Base-by-base conservation (phyloP, 2,113 vertebrate genomes). In the Indicator indicator region DNA sequence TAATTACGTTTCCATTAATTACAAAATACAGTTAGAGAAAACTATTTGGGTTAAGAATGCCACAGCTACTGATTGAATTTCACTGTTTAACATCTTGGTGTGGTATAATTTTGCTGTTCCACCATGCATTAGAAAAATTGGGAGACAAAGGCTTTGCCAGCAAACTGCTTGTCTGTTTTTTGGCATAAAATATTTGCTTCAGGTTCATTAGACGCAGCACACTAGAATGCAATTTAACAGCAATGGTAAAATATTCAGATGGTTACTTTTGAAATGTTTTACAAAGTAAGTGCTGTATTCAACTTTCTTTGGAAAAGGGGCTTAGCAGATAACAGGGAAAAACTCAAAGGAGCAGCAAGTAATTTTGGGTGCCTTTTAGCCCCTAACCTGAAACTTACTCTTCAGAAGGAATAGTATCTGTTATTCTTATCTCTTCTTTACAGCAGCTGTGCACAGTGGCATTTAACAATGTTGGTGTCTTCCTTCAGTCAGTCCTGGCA, bases 1-100 rank as follows among this genome's bases (percentile, higher is more conserved):
- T 48, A 42, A 94, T 94, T 86, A 42, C 12, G 42, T 87, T 95
- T 86, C 82, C 72, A 90, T 85, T 94, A 20, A 73, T 83, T 86
- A 89, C 46, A 69, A 55, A 70, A 80, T 33, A 62, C 40, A 44
- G 16, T 70, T 52, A 42, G 12, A 63, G 33, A 76, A 93, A 94
- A 70, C 19, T 55, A 33, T 87, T 90, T 73, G 65, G 14, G 58
- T 89, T 90, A 85, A 74, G 71, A 36, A 32, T 70, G 67, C 71
- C 87, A 68, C 32, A 74, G 58, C 64, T 93, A 28, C 62, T 40
- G 67, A 81, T n/a, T 70, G 78, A 89, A 68, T 16, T 55, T 80
- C 11, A 16, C 16, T 74, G 78, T 82, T 71, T 75, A 89, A 85
- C 26, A 38, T 69, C 86, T 76, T 64, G 76, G 42, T 9, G 23